phyloP scores from a whole-genome alignment of 2,797 vertebrate species.

The Capromys pilorides region DNA sequence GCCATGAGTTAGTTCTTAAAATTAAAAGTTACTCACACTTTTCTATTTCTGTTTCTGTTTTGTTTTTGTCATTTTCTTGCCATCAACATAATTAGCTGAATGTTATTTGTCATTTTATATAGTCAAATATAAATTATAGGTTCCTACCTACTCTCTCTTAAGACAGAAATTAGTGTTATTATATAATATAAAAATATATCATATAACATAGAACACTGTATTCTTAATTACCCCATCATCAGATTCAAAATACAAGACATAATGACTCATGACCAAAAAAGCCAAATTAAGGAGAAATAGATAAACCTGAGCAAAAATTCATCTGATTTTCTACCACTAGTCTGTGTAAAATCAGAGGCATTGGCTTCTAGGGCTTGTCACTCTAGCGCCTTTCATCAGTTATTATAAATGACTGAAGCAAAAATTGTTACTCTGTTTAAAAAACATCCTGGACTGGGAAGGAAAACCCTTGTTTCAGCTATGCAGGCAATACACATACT shows the following conservation, averaged over 20 bases:
- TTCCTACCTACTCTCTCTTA: background rate
- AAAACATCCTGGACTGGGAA: slow-evolving; percentile 29
- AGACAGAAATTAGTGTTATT: background rate
- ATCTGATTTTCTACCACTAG: background rate
- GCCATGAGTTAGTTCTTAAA: background rate
- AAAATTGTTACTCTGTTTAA: slow-evolving; percentile 54
- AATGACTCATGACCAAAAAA: slow-evolving; percentile 18
- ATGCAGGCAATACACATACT: background rate
- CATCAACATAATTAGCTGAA: background rate
- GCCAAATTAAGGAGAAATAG: background rate
- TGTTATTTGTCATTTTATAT: slow-evolving; percentile 16
- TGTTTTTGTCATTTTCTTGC: background rate
- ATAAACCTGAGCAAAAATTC: slow-evolving; percentile 20
- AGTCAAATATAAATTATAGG: slow-evolving; percentile 31
- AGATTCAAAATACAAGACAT: slow-evolving; percentile 6
- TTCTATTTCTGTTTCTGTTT: background rate
- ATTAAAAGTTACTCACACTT: background rate
- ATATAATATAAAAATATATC: too few relatives aligned
- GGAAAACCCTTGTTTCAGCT: background rate
- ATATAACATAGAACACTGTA: background rate
- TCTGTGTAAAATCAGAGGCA: slow-evolving; percentile 20
- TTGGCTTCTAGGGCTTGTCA: slow-evolving; percentile 8
- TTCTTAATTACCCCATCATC: slow-evolving; percentile 48
- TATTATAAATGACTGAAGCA: slow-evolving; percentile 36
- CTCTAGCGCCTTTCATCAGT: slow-evolving; percentile 50